Percentiles rank a stretch among this genome's conserved stretches.
phyloP scores from a whole-genome alignment of 2,888 invertebrate genomes.

The Bibio marci region DNA sequence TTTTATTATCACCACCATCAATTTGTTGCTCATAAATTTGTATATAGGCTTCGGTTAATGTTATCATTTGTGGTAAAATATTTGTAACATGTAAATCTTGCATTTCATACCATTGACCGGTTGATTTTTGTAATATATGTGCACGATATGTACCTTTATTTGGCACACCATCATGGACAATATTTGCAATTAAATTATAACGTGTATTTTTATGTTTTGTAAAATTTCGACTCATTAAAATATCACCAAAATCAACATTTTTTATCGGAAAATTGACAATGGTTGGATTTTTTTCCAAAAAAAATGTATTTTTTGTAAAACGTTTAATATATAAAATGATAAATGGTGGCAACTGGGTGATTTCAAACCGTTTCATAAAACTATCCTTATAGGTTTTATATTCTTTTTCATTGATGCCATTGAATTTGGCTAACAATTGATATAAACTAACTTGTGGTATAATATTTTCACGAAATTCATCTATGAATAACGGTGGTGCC shows the following conservation, averaged over 20 bases:
- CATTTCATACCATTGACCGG: constrained; percentile 79
- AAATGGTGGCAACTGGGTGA: constrained; percentile 83
- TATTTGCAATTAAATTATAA: constrained; percentile 96
- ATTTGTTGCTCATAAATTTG: constrained; percentile 52
- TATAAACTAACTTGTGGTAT: constrained; percentile 88
- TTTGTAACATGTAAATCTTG: constrained; percentile 97
- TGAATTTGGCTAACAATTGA: constrained; percentile 87
- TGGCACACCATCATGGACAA: constrained; percentile 96
- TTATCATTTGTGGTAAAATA: constrained; percentile 98
- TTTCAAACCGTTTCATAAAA: constrained; percentile 90
- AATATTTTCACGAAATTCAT: constrained; percentile 95
- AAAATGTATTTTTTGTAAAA: constrained; percentile 98
- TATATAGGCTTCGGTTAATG: constrained; percentile 95
- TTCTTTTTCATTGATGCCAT: constrained; percentile 88
- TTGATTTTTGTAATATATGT: constrained; percentile 79
- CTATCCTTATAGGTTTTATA: constrained; percentile 99
- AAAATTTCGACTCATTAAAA: constrained; percentile 70
- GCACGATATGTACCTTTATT: constrained; percentile 86
- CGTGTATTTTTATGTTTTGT: constrained; percentile 64
- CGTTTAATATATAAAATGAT: constrained; percentile 92
- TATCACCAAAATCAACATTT: constrained; percentile 93
- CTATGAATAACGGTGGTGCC: constrained; percentile 91
- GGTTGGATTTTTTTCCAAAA: constrained; percentile 97
- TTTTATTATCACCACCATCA: background rate
- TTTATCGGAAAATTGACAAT: constrained; percentile 89